A percentile compares a stretch with the other conserved stretches of the same genome.
These are phyloP conservation scores for Orestias chungarensis DNA, from an alignment of 2,797 vertebrate genomes.

Conservation along the genomic window DNA sequence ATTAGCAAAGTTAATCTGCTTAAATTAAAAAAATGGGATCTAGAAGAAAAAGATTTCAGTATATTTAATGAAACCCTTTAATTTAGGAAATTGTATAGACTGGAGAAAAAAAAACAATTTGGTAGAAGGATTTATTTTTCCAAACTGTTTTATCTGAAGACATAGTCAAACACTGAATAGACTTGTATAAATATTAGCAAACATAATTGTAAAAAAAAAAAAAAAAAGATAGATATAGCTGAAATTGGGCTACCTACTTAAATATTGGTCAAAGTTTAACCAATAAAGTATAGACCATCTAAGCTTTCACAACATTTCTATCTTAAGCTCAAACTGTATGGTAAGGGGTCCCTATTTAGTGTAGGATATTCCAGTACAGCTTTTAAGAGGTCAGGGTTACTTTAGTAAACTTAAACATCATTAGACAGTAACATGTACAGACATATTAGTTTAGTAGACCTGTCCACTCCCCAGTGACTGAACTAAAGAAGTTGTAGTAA, in stretches of 20 bases:
- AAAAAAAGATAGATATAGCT: neutral
- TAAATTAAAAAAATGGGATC: neutral
- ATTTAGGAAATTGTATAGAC: neutral
- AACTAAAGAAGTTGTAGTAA: neutral
- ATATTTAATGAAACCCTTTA: neutral
- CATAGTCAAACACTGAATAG: neutral
- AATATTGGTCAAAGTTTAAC: too few relatives aligned
- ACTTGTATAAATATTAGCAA: neutral
- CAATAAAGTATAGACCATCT: too few relatives aligned
- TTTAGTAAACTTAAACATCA: neutral
- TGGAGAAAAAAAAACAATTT: neutral
- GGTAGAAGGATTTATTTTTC: neutral
- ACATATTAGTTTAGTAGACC: neutral
- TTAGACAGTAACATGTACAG: neutral
- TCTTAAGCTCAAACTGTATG: neutral
- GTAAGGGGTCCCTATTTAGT: too few relatives aligned
- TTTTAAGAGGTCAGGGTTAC: neutral
- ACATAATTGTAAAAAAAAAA: neutral
- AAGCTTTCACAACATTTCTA: neutral
- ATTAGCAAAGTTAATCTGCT: slow-evolving; percentile 1
- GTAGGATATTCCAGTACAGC: neutral
- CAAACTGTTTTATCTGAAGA: neutral
- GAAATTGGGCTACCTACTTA: neutral
- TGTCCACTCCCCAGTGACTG: neutral
- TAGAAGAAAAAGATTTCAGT: neutral